A percentile compares a stretch with the other conserved stretches of the same genome.
Conservation (phyloP, 92 coral and sea anemone species). For the Heteractis magnifica region DNA sequence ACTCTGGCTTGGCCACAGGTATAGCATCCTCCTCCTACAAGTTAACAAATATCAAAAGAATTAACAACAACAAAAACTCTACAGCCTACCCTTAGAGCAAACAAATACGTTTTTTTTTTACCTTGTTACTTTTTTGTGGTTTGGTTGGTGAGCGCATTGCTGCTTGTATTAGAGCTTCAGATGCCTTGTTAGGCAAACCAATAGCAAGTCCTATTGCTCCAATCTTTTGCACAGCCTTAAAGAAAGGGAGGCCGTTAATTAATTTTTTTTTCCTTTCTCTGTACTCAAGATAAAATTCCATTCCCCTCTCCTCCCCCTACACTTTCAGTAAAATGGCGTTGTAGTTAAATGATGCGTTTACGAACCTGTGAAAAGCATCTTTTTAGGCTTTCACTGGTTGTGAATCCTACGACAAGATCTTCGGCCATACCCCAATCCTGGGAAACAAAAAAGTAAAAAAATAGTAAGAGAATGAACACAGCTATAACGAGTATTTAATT, state of each 20-base stretch:
- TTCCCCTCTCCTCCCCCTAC: too few species aligned
- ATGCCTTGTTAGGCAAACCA: slow-evolving; percentile 85
- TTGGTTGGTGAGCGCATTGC: slow-evolving; percentile 42
- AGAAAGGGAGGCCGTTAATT: background rate
- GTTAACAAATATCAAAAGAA: background rate
- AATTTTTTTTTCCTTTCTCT: too few species aligned
- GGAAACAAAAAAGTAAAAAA: background rate
- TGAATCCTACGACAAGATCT: slow-evolving; percentile 94
- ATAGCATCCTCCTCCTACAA: slow-evolving; percentile 3
- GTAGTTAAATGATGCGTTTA: background rate
- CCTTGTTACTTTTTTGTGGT: slow-evolving; percentile 40
- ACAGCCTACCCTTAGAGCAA: background rate
- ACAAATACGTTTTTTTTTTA: background rate
- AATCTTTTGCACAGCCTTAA: slow-evolving; percentile 83
- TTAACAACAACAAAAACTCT: background rate
- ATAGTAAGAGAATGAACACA: background rate
- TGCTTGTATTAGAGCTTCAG: slow-evolving; percentile 85
- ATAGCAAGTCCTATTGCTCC: slow-evolving; percentile 92
- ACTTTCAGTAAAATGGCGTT: too few species aligned
- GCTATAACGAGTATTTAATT: too few species aligned
- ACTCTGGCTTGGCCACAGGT: slow-evolving; percentile 19
- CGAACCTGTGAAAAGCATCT: slow-evolving; percentile 93
- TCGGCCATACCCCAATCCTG: slow-evolving; percentile 98
- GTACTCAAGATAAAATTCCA: too few species aligned
- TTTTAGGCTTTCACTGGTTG: slow-evolving; percentile 87